Evolutionary conservation across 2,888 invertebrate genomes (phyloP), one percentile per base, ranked within the genome.

Genomic region (Helleia helle): DNA sequence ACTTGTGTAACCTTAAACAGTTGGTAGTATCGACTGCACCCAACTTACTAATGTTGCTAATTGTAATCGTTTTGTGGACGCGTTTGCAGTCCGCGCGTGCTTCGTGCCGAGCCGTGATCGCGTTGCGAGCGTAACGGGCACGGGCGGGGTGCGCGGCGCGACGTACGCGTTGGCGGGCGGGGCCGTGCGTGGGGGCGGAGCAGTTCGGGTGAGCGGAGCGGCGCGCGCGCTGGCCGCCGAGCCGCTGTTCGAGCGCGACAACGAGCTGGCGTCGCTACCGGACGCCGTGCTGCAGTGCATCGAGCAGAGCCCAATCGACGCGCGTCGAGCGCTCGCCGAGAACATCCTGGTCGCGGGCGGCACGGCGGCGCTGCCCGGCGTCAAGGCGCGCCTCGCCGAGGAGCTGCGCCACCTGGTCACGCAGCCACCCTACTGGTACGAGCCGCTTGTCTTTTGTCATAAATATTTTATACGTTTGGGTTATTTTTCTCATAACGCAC

Each of bases 301-400:
- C 5, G 18, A 9, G 4, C 66, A 92, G 88, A 93, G 95, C 54
- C 93, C 96, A 0, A 86, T 95, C 14, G 97, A 98, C 83, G 88
- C 91, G 46, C 88, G 97, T 8, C 87, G 87, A 40, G 84, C 86
- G 36, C 81, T 99, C 27, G 91, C 95, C 0, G 91, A 91, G 65
- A 96, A 94, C 73, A 89, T 98, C 51, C 81, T 98, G 41, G 75
- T 98, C 12, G 89, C 93, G 41, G 99, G 98, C 24, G 99, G 99
- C 7, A 91, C 93, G 1, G 87, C 92, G 0, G 91, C 93, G 88
- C 80, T 93, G 49, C 91, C 91, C 40, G 98, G 98, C 0, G 91
- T 99, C 56, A 87, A 89, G 58, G 87, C 93, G 13, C 88, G 98
- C 40, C 84, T 99, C 1, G 88, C 90, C 50, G 79, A 88, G 1